Conservation (phyloP, 2,113 vertebrate genomes). For the Salvator merianae region DNA sequence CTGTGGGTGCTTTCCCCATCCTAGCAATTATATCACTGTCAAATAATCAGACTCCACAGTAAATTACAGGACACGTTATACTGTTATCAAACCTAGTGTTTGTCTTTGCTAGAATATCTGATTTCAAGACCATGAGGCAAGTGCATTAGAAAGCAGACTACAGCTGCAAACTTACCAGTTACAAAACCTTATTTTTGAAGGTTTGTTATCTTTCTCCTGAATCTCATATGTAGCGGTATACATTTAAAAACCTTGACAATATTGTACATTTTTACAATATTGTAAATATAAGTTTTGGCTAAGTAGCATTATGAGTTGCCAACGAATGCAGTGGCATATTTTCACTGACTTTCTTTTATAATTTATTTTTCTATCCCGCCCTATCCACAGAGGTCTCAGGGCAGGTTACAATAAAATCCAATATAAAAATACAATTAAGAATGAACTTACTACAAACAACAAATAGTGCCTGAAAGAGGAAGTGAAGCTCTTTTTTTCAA, state of each 20-base stretch:
- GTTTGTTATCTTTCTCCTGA: background rate
- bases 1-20: conserved; percentile 10
- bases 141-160: accelerated
- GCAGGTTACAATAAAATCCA: no score
- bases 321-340: accelerated
- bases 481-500: no score
- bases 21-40: conserved; percentile 32
- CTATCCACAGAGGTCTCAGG: no score
- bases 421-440: no score
- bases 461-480: no score
- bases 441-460: no score
- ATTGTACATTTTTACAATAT: background rate
- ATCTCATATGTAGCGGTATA: background rate
- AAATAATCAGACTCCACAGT: conserved; percentile 13
- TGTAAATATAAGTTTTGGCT: conserved; percentile 27
- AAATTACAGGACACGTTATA: conserved; percentile 16
- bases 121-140: accelerated
- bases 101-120: background rate
- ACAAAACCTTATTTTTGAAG: accelerated
- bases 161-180: background rate
- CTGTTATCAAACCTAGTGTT: background rate
- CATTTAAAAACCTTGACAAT: background rate
- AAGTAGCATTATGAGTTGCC: conserved; percentile 4
- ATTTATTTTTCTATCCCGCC: no score
- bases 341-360: background rate